Conservation (phyloP, 2,113 vertebrate species). For the Coptodon rendalli region DNA sequence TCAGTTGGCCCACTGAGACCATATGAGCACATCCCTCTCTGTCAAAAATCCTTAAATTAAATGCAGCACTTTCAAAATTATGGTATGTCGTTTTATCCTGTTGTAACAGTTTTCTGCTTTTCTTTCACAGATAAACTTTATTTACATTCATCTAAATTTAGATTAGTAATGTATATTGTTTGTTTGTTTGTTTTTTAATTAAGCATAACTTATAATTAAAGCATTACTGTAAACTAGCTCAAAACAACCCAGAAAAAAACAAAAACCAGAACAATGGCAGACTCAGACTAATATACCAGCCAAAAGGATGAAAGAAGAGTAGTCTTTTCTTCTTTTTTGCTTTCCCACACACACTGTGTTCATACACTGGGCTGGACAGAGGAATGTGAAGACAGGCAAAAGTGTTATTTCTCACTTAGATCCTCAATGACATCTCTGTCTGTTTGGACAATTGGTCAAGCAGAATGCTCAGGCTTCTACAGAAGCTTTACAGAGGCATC, state of each 20-base stretch:
- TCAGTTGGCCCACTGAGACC: conserved; percentile 47
- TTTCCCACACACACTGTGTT: conserved; percentile 27
- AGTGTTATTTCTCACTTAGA: conserved; percentile 52
- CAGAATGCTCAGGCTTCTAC: conserved; percentile 2
- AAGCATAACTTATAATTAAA: background rate
- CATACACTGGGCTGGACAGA: conserved; percentile 7
- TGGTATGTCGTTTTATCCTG: background rate
- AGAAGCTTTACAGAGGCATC: background rate
- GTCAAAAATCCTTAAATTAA: background rate
- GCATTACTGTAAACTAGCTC: background rate
- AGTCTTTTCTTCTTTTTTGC: background rate
- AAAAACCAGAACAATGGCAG: background rate
- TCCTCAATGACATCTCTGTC: conserved; percentile 44
- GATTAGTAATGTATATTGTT: background rate
- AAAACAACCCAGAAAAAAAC: background rate
- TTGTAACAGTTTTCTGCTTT: background rate
- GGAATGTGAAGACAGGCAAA: conserved; percentile 36
- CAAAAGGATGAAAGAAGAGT: background rate
- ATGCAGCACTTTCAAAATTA: background rate
- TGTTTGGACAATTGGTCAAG: conserved; percentile 15
- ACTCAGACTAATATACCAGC: background rate
- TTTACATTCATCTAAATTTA: background rate
- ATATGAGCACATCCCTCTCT: conserved; percentile 26
- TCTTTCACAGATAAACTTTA: background rate
- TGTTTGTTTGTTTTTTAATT: background rate